phyloP scores from a whole-genome alignment of 2,113 vertebrate species.

The Leptodactylus fuscus region DNA sequence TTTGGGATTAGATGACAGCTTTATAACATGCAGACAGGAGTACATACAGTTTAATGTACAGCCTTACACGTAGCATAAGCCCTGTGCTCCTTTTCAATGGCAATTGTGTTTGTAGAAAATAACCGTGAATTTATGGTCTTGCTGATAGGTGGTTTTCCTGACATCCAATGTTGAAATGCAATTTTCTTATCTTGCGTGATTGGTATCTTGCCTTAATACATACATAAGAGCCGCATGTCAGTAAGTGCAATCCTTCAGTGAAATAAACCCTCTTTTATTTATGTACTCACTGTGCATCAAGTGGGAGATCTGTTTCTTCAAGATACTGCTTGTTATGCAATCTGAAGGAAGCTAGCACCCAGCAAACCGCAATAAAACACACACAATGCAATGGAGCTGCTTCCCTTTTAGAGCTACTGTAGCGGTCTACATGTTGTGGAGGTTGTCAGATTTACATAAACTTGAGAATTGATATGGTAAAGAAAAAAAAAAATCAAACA shows the following conservation, averaged over 20 bases:
- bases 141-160: constrained; percentile 47
- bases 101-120: constrained; percentile 23
- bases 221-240: constrained; percentile 53
- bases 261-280: constrained; percentile 56
- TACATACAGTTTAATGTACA: background rate
- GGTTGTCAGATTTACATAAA: background rate
- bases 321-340: constrained; percentile 36
- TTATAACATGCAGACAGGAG: background rate
- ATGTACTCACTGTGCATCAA: constrained; percentile 36
- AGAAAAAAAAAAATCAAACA: background rate
- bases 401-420: background rate
- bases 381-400: background rate
- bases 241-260: constrained; percentile 49
- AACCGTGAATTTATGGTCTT: constrained; percentile 29
- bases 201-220: constrained; percentile 58
- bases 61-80: background rate
- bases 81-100: constrained; percentile 12
- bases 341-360: background rate
- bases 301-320: constrained; percentile 13
- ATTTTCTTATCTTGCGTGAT: constrained; percentile 56
- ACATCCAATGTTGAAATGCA: constrained; percentile 50
- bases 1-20: constrained; percentile 19
- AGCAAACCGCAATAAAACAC: constrained; percentile 16
- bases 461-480: background rate
- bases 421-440: background rate